Evolutionary conservation across 2,797 vertebrate genomes (phyloP).

Genomic region (Leptatherina wallacei): DNA sequence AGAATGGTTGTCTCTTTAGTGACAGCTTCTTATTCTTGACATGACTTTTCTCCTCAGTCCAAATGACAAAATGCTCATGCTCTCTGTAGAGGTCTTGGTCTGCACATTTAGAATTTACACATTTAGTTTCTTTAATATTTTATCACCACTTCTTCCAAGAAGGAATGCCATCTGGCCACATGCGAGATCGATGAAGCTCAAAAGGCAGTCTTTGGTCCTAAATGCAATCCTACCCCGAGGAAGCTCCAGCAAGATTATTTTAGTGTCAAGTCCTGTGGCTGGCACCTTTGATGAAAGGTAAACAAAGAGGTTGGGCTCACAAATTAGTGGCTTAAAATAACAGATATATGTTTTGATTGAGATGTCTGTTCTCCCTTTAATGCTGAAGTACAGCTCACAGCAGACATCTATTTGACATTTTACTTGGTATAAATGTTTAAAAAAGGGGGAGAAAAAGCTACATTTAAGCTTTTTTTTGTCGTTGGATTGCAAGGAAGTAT

Average conservation of each 20-base stretch:
- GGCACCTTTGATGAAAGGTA: conserved; percentile 43
- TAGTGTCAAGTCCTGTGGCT: conserved; percentile 41
- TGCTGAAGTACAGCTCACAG: conserved; percentile 6
- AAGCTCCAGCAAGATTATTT: conserved; percentile 70
- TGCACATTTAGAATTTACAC: conserved; percentile 65
- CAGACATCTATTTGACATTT: neutral
- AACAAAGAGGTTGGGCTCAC: conserved; percentile 34
- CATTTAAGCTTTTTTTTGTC: conserved; percentile 22
- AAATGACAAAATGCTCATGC: conserved; percentile 48
- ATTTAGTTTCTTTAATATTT: conserved; percentile 77
- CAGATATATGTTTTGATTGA: conserved; percentile 36
- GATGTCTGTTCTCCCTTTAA: conserved; percentile 14
- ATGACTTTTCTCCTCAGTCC: neutral
- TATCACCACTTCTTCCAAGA: conserved; percentile 70
- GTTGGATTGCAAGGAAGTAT: conserved; percentile 25
- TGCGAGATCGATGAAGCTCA: conserved; percentile 80
- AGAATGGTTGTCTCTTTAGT: neutral
- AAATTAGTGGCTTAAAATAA: conserved; percentile 31
- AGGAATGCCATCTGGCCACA: conserved; percentile 65
- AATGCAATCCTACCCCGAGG: conserved; percentile 70
- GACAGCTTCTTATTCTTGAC: conserved; percentile 2
- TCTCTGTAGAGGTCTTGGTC: conserved; percentile 45
- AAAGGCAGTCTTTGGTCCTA: conserved; percentile 75
- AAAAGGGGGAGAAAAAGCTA: neutral
- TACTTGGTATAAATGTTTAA: neutral